phyloP scores from a whole-genome alignment of 2,888 invertebrate species.

The Callosobruchus maculatus region DNA sequence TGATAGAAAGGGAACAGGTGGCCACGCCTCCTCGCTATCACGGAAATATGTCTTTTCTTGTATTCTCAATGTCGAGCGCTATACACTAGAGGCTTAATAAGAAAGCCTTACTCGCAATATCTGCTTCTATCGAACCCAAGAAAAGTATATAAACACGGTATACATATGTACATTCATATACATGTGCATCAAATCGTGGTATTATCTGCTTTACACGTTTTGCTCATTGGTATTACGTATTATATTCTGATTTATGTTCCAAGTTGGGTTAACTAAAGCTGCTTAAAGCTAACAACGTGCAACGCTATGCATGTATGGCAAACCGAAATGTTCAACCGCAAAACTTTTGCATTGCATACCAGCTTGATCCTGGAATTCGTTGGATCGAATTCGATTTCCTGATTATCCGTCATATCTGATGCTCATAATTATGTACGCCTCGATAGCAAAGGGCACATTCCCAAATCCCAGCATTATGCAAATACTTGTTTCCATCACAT shows the following conservation, averaged over 20 bases:
- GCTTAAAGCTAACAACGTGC: neutral
- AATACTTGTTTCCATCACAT: neutral
- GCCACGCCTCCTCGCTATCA: too few relatives aligned
- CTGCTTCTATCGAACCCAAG: too few relatives aligned
- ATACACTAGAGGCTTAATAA: too few relatives aligned
- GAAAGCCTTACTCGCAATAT: too few relatives aligned
- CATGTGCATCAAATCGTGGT: neutral
- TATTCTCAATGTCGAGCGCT: too few relatives aligned
- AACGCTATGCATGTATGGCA: neutral
- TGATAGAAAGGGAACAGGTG: too few relatives aligned
- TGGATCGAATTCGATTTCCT: neutral
- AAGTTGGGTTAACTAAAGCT: neutral
- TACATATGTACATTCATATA: too few relatives aligned
- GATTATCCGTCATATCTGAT: neutral
- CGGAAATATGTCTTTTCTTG: too few relatives aligned
- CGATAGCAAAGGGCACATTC: neutral
- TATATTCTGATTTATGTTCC: neutral
- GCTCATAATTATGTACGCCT: neutral
- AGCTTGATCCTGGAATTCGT: neutral
- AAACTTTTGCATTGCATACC: neutral
- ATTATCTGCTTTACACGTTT: neutral
- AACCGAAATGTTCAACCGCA: neutral
- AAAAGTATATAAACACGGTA: too few relatives aligned
- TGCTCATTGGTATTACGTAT: neutral
- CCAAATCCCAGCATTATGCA: neutral